Base-by-base conservation (phyloP, 2,888 invertebrate species). In the Tipula lateralis region DNA sequence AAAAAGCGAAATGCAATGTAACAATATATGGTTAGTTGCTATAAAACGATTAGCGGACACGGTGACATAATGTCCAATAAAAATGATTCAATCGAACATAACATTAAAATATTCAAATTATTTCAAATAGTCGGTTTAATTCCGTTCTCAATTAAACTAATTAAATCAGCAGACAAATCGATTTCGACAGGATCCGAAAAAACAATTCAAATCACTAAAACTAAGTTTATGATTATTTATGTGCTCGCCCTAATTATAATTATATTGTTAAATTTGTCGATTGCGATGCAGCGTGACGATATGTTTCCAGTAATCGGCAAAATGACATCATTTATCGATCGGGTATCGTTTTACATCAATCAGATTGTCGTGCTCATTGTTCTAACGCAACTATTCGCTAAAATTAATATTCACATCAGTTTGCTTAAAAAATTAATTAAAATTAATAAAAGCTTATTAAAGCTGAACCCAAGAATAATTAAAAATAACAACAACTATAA, bases 291-390 rank as follows among this genome's bases (percentile, higher is more conserved):
- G 9, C 66, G 66, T 24, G 66, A 66, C 9, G 66, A 66, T 66
- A 30, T 82, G 30, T 82, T 82, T 13, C 82, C 30, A 7, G 16
- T n/a, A 30, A n/a, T 82, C 30, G 82, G 82, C 16, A 82, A 82
- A 32, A 82, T 82, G 82, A 82, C 82, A 3, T n/a, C 30, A 16
- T 82, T 82, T 30, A 82, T 82, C n/a, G 82, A 82, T 82, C 82
- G 82, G 29, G 30, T 82, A n/a, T 30, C 82, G 13, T 82, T 82
- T 13, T 82, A 30, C 32, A 29, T n/a, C n/a, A 82, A 82, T 82
- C 82, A 82, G 16, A 1, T 82, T n/a, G 32, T 32, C 16, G 13
- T 82, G 7, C 5, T 82, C 16, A 30, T 82, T 30, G 32, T 82
- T 2, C 6, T 82, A n/a, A 30, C 9, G 4, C 30, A 82, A 30